These are phyloP conservation scores for Melanogrammus aeglefinus DNA, from an alignment of 2,797 vertebrate species.

Conservation along the genomic window DNA sequence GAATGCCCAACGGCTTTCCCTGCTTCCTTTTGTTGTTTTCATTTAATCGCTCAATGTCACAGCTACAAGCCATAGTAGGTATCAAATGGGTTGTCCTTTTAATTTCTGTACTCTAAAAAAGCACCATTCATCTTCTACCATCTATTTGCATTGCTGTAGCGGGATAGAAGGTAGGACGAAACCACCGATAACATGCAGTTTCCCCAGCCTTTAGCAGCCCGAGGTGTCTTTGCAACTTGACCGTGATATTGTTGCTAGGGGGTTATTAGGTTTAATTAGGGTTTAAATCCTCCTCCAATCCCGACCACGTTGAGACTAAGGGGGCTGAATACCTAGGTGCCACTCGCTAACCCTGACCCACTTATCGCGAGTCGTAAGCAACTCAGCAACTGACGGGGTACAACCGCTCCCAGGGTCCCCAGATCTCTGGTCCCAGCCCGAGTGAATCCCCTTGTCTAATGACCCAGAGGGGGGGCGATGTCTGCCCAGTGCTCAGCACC, in stretches of 20 bases:
- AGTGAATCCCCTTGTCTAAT: conserved; percentile 15
- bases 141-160: not conserved
- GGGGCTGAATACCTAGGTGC: not conserved
- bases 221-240: not conserved
- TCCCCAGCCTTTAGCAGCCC: not conserved
- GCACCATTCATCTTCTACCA: not conserved
- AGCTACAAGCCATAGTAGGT: not conserved
- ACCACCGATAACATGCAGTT: not conserved
- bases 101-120: not conserved
- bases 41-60: not conserved
- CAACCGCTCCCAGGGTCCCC: conserved; percentile 27
- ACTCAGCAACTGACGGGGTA: conserved; percentile 38
- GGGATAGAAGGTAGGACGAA: not conserved
- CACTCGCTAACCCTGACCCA: conserved; percentile 5
- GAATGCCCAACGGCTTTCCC: too few relatives aligned
- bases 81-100: not conserved
- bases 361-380: conserved; percentile 21
- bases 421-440: conserved; percentile 31
- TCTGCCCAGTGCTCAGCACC: conserved; percentile 40
- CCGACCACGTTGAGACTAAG: not conserved
- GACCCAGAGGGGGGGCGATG: not conserved
- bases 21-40: not conserved
- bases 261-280: not conserved
- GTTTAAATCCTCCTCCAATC: not conserved
- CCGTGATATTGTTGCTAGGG: not conserved